phyloP scores from a whole-genome alignment of 2,113 vertebrate genomes.

The Oncorhynchus masou region DNA sequence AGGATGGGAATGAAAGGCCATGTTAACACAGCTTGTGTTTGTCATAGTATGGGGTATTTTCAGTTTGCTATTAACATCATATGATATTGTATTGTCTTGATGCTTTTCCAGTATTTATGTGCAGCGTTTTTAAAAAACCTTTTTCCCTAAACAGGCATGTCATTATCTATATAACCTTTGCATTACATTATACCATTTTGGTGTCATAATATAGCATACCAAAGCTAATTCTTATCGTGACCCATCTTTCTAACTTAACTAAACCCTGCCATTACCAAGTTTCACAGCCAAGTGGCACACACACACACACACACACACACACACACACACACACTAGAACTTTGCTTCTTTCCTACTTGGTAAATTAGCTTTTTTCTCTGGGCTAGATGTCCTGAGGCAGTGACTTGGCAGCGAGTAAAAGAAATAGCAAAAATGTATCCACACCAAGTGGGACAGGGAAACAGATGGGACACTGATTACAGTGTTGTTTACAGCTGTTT shows the following conservation, averaged over 20 bases:
- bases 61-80: background rate
- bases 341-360: conserved; percentile 68
- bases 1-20: conserved; percentile 36
- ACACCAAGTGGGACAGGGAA: conserved; percentile 78
- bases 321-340: conserved; percentile 57
- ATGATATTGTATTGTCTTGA: background rate
- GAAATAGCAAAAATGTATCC: conserved; percentile 77
- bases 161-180: background rate
- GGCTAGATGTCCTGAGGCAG: conserved; percentile 82
- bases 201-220: background rate
- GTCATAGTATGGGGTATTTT: background rate
- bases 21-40: conserved; percentile 21
- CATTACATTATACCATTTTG: background rate
- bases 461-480: conserved; percentile 78
- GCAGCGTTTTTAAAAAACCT: background rate
- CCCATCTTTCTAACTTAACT: conserved; percentile 10
- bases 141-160: background rate
- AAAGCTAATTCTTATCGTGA: background rate
- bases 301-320: background rate
- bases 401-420: conserved; percentile 73
- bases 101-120: background rate
- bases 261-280: conserved; percentile 39
- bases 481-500: conserved; percentile 79
- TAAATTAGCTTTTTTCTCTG: conserved; percentile 80
- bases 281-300: conserved; percentile 32